phyloP scores from a whole-genome alignment of 2,113 vertebrate genomes.

The Gavia stellata region DNA sequence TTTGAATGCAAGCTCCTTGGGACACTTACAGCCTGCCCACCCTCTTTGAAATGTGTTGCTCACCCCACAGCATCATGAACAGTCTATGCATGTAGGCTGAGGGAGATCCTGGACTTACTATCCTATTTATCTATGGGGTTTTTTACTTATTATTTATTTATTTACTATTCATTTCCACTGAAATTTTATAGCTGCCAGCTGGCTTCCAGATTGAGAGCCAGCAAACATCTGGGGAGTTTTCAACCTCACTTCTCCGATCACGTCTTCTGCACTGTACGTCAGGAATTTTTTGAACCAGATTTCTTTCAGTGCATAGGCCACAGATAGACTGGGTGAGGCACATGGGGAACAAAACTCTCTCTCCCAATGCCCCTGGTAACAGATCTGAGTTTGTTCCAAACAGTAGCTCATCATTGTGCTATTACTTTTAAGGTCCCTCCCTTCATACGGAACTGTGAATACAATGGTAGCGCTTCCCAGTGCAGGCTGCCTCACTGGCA shows the following conservation, averaged over 20 bases:
- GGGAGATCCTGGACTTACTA: background rate
- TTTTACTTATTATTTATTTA: background rate
- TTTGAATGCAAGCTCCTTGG: background rate
- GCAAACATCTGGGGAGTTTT: background rate
- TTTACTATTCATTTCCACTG: background rate
- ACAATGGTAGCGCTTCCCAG: background rate
- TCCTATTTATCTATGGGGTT: background rate
- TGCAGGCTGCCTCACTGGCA: background rate
- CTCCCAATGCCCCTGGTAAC: background rate
- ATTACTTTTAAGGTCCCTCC: background rate
- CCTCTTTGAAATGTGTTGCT: background rate
- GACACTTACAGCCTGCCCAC: background rate
- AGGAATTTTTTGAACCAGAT: background rate
- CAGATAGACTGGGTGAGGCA: background rate
- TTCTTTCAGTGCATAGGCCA: background rate
- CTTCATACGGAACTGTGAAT: background rate
- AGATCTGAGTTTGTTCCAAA: background rate
- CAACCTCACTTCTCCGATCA: background rate
- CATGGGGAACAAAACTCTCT: background rate
- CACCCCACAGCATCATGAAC: background rate
- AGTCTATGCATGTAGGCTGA: background rate
- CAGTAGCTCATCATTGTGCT: background rate
- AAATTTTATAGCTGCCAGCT: background rate
- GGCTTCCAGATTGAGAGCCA: background rate
- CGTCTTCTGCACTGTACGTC: rapidly evolving